Conservation (phyloP, 2,113 vertebrate genomes). For the Propithecus coquereli region DNA sequence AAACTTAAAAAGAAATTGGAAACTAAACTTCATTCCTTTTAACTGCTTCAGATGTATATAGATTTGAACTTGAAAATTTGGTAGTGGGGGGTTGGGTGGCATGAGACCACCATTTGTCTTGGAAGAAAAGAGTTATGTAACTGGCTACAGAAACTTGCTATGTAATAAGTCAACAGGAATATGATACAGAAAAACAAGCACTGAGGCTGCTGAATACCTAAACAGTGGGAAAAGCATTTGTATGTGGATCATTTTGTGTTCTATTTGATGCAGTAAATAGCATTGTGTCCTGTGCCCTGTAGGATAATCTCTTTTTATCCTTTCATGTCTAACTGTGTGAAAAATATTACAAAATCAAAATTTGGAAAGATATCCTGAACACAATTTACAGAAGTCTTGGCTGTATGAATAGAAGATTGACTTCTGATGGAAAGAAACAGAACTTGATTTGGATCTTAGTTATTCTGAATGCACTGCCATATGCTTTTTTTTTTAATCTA, state of each 20-base stretch:
- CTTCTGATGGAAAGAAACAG: slow-evolving; percentile 28
- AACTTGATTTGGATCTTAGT: slow-evolving; percentile 57
- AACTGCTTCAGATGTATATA: neutral
- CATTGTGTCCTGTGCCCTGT: neutral
- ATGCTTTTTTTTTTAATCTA: neutral
- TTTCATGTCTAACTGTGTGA: neutral
- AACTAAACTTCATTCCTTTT: neutral
- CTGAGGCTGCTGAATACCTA: neutral
- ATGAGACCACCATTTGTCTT: neutral
- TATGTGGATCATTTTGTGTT: neutral
- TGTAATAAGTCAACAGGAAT: neutral
- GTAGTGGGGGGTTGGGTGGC: neutral
- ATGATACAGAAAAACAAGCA: neutral
- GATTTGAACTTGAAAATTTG: slow-evolving; percentile 28
- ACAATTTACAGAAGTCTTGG: neutral
- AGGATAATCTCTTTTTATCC: neutral
- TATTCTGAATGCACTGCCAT: slow-evolving; percentile 34
- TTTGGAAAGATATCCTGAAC: neutral
- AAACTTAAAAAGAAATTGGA: neutral
- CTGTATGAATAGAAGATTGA: neutral
- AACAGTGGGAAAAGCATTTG: neutral
- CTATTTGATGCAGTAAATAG: neutral
- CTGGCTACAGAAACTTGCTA: neutral
- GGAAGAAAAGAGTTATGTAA: neutral
- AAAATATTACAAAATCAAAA: slow-evolving; percentile 5